A percentile compares a stretch with the other conserved stretches of the same genome.
Conservation (phyloP, 1,140 invertebrate genomes). For the Diorhabda elongata region DNA sequence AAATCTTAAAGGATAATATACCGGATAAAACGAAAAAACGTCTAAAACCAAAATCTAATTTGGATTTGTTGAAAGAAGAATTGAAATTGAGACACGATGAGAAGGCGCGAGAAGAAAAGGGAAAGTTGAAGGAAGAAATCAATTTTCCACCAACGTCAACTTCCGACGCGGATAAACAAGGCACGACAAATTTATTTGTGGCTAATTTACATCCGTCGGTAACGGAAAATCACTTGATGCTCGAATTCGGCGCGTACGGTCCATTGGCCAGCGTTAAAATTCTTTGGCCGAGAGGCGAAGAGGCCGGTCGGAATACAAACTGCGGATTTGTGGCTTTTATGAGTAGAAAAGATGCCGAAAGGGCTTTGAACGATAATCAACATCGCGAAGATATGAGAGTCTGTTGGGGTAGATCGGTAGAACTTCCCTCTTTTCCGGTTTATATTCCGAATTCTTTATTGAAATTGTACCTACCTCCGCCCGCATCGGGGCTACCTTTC, state of each 20-base stretch:
- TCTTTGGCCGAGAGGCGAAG: slow-evolving; percentile 73
- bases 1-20: slow-evolving; percentile 37
- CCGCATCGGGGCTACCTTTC: slow-evolving; percentile 87
- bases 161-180: slow-evolving; percentile 69
- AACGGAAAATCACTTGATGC: slow-evolving; percentile 79
- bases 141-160: slow-evolving; percentile 9
- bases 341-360: slow-evolving; percentile 81
- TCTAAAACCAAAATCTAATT: slow-evolving; percentile 41
- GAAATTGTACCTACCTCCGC: slow-evolving; percentile 75
- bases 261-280: slow-evolving; percentile 90
- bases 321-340: slow-evolving; percentile 92
- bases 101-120: slow-evolving; percentile 25
- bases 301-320: slow-evolving; percentile 49
- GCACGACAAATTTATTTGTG: slow-evolving; percentile 84
- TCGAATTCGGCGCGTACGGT: slow-evolving; percentile 84
- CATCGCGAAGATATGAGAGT: slow-evolving; percentile 94
- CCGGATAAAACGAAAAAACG: slow-evolving; percentile 48
- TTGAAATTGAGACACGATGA: slow-evolving; percentile 36
- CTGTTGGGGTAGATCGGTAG: slow-evolving; percentile 96
- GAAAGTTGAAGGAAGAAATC: slow-evolving; percentile 21
- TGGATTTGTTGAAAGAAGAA: slow-evolving; percentile 46
- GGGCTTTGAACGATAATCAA: slow-evolving; percentile 66
- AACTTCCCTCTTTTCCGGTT: slow-evolving; percentile 89
- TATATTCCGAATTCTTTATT: slow-evolving; percentile 89
- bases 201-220: slow-evolving; percentile 83